A percentile compares a stretch with the other conserved stretches of the same genome.
These are phyloP conservation scores for Thermophis baileyi DNA, from an alignment of 2,113 vertebrate genomes.

Conservation along the genomic window DNA sequence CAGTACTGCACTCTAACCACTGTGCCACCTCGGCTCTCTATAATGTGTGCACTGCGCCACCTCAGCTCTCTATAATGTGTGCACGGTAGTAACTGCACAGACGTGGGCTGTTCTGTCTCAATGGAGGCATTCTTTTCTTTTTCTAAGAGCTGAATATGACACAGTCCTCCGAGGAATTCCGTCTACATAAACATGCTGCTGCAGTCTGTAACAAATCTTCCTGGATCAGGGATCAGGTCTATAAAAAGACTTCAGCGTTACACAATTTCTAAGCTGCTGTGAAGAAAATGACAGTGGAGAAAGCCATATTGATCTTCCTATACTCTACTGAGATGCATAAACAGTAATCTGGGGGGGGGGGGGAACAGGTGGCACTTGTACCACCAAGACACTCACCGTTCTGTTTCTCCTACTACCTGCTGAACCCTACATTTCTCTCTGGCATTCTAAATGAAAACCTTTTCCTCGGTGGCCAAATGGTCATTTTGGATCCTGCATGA, in stretches of 20 bases:
- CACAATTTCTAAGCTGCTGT: not conserved
- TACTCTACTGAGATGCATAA: not conserved
- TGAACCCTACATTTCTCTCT: conserved; percentile 48
- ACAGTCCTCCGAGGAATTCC: not conserved
- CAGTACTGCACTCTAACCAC: too few relatives aligned
- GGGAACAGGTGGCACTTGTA: conserved; percentile 4
- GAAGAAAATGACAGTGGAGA: not conserved
- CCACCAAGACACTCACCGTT: conserved; percentile 20
- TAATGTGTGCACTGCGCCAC: too few relatives aligned
- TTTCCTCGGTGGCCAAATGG: conserved; percentile 48
- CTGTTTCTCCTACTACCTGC: conserved; percentile 39
- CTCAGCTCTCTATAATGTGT: too few relatives aligned
- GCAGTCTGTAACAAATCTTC: not conserved
- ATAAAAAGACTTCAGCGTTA: conserved; percentile 17
- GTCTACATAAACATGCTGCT: not conserved
- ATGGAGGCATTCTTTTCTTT: not conserved
- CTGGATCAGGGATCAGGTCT: not conserved
- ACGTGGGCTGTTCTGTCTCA: not conserved
- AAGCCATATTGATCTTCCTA: conserved; percentile 40
- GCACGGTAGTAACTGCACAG: not conserved
- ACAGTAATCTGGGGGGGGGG: conserved; percentile 32
- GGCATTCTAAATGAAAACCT: conserved; percentile 44
- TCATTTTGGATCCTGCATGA: conserved; percentile 41
- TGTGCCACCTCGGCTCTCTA: too few relatives aligned
- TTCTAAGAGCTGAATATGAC: not conserved